phyloP scores from a whole-genome alignment of 2,888 invertebrate species.

The Leptopilina syphax region DNA sequence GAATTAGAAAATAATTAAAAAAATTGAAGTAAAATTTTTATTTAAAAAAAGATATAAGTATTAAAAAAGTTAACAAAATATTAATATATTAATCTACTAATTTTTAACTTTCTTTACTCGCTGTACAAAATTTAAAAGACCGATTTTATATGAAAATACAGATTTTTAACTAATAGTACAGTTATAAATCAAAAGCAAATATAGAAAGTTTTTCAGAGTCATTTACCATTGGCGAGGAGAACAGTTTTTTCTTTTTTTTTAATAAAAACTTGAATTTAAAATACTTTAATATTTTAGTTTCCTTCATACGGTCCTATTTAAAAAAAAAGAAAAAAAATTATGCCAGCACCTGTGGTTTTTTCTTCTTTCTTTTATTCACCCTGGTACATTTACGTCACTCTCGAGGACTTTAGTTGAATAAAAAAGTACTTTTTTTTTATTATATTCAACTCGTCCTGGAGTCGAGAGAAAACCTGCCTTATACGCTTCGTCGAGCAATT shows the following conservation, averaged over 20 bases:
- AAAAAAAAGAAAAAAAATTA: neutral
- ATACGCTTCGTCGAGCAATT: conserved; percentile 13
- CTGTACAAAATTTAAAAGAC: too few species aligned
- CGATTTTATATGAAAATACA: too few species aligned
- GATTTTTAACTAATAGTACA: too few species aligned
- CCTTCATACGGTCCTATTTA: neutral
- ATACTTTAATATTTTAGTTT: neutral
- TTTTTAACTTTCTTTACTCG: too few species aligned
- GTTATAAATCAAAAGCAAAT: too few species aligned
- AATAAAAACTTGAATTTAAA: neutral
- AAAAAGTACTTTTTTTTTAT: conserved; percentile 21
- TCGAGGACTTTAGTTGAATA: neutral
- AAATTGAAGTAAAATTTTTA: too few species aligned
- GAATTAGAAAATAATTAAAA: too few species aligned
- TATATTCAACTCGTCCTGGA: conserved; percentile 14
- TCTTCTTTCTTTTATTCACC: neutral
- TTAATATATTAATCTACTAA: too few species aligned
- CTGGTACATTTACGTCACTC: neutral
- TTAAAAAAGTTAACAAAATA: too few species aligned
- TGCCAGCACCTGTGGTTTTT: conserved; percentile 21
- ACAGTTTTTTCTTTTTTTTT: neutral
- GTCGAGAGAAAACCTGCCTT: conserved; percentile 8
- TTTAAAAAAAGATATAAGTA: too few species aligned
- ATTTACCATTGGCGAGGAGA: neutral
- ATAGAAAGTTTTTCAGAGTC: too few species aligned